Percentiles rank a stretch among this genome's conserved stretches.
Evolutionary conservation across 2,888 invertebrate genomes (phyloP).

Genomic region (Laothoe populi): DNA sequence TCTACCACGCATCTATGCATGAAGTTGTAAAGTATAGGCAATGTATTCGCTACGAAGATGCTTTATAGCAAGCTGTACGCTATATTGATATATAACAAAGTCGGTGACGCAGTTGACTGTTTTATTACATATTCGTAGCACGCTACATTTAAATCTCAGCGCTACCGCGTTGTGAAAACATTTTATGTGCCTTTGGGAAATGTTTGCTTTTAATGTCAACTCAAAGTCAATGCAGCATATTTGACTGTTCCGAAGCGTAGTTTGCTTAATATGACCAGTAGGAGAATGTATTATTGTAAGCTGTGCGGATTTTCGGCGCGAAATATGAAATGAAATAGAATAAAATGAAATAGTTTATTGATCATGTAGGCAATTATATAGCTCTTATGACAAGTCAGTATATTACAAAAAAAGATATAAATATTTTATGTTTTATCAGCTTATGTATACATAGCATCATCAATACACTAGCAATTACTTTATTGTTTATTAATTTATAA

Average conservation of each 20-base stretch:
- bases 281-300: too few species aligned
- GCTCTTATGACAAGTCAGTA: too few species aligned
- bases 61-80: conserved; percentile 18
- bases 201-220: background rate
- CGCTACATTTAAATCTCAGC: conserved; percentile 4
- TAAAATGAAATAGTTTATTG: too few species aligned
- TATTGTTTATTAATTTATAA: too few species aligned
- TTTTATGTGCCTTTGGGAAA: conserved; percentile 1
- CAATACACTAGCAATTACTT: too few species aligned
- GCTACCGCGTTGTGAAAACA: background rate
- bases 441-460: too few species aligned
- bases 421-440: too few species aligned
- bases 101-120: background rate
- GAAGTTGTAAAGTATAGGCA: background rate
- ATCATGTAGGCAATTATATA: too few species aligned
- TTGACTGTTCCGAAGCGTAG: background rate
- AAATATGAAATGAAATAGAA: background rate
- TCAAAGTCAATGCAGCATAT: background rate
- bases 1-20: background rate
- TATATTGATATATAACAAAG: background rate
- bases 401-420: too few species aligned
- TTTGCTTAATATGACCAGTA: background rate
- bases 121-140: conserved; percentile 10
- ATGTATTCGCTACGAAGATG: conserved; percentile 3
- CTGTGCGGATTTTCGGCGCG: background rate